A percentile compares a stretch with the other conserved stretches of the same genome.
Conservation (phyloP, 2,797 vertebrate genomes). For the Vipera latastei region DNA sequence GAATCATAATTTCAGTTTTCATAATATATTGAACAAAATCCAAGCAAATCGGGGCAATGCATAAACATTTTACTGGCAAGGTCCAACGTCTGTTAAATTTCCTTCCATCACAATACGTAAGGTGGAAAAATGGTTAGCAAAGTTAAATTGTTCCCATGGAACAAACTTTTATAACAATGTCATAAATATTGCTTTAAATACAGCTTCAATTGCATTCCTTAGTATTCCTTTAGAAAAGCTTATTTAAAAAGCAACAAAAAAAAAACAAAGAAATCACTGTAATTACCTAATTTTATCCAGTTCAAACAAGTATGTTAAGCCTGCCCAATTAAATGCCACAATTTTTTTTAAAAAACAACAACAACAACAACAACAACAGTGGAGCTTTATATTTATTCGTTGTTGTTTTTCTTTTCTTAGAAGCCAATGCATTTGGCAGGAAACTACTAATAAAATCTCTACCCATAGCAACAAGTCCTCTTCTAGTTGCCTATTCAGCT, state of each 20-base stretch:
- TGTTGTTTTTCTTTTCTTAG: slow-evolving; percentile 14
- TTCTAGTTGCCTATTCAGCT: slow-evolving; percentile 47
- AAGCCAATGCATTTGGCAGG: background rate
- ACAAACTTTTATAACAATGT: background rate
- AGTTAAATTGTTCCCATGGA: background rate
- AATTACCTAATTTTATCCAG: slow-evolving; percentile 12
- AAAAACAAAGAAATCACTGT: background rate
- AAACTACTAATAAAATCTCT: slow-evolving; percentile 47
- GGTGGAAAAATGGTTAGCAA: background rate
- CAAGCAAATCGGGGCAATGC: background rate
- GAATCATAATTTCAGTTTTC: background rate
- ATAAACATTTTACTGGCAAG: background rate
- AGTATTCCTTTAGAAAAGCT: background rate
- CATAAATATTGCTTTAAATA: background rate
- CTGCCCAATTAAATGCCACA: slow-evolving; percentile 39
- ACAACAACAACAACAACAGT: background rate
- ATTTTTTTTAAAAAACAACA: slow-evolving; percentile 27
- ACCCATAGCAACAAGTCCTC: slow-evolving; percentile 51
- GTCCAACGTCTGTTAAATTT: background rate
- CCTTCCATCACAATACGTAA: no score
- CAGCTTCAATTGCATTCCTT: background rate
- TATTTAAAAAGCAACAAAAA: background rate
- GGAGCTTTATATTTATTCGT: slow-evolving; percentile 43
- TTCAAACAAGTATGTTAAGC: slow-evolving; percentile 5
- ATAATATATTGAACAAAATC: background rate